These are phyloP conservation scores for Sebastes baramenuke DNA, from an alignment of 2,797 vertebrate genomes.

Conservation along the genomic window DNA sequence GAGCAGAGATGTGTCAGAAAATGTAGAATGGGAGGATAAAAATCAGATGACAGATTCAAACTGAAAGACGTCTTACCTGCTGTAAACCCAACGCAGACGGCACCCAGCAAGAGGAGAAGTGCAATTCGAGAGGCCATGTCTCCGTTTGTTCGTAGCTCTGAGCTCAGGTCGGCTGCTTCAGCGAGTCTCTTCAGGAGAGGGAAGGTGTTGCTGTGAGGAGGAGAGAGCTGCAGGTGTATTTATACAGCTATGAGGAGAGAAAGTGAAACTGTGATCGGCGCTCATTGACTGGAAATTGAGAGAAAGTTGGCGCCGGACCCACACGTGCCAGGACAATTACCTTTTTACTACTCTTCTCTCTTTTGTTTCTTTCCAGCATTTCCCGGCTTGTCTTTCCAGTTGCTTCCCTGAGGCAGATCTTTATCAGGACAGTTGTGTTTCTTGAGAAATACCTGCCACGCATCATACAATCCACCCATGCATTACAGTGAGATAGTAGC, in stretches of 20 bases:
- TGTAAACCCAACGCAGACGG: constrained; percentile 40
- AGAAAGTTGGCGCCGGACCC: not conserved
- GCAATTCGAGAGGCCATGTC: constrained; percentile 56
- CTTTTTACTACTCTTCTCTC: not conserved
- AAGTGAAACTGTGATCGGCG: constrained; percentile 43
- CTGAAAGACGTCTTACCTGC: constrained; percentile 38
- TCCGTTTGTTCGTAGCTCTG: not conserved
- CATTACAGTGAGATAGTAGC: not conserved
- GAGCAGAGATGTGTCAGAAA: not conserved
- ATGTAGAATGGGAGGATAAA: no score
- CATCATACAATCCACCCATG: not conserved
- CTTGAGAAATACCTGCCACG: not conserved
- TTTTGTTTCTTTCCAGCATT: not conserved
- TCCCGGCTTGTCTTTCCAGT: not conserved
- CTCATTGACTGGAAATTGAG: constrained; percentile 43
- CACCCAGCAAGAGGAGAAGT: constrained; percentile 55
- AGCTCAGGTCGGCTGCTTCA: constrained; percentile 13
- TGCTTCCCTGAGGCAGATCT: not conserved
- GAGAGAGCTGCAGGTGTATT: constrained; percentile 29
- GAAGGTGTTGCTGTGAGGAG: constrained; percentile 17
- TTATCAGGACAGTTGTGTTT: not conserved
- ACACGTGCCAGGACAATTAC: not conserved
- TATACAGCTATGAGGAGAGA: constrained; percentile 44
- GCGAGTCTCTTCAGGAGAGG: not conserved
- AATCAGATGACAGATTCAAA: not conserved